phyloP scores from a whole-genome alignment of 2,888 invertebrate species.

The Drosophila diplacantha region DNA sequence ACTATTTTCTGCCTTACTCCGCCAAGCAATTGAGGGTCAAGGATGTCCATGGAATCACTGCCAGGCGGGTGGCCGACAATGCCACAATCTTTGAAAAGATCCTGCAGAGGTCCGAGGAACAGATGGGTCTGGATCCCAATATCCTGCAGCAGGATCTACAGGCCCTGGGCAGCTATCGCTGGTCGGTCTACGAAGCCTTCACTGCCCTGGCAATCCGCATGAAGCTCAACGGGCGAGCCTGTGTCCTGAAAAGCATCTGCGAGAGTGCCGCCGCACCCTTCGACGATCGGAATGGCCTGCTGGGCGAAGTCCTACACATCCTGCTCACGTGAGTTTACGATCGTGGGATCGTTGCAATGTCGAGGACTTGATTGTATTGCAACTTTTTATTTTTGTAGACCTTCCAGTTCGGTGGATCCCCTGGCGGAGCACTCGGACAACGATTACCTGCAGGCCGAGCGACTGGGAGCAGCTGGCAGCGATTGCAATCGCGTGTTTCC shows the following conservation, averaged over 20 bases:
- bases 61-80: slow-evolving; percentile 32
- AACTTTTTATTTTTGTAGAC: slow-evolving; percentile 77
- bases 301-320: slow-evolving; percentile 87
- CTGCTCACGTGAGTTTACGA: slow-evolving; percentile 84
- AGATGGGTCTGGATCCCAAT: slow-evolving; percentile 33
- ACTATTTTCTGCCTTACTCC: slow-evolving; percentile 55
- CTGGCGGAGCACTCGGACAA: slow-evolving; percentile 83
- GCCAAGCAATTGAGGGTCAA: slow-evolving; percentile 49
- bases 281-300: slow-evolving; percentile 83
- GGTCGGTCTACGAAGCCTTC: slow-evolving; percentile 71
- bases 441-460: slow-evolving; percentile 86
- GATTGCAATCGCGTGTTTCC: slow-evolving; percentile 72
- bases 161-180: slow-evolving; percentile 66
- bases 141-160: slow-evolving; percentile 35
- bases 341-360: slow-evolving; percentile 2
- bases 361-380: neutral
- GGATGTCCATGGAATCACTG: slow-evolving; percentile 41
- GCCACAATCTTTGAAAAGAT: slow-evolving; percentile 50
- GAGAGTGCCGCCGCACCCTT: slow-evolving; percentile 85
- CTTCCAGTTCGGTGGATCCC: slow-evolving; percentile 84
- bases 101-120: slow-evolving; percentile 36
- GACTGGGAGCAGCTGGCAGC: slow-evolving; percentile 80
- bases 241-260: slow-evolving; percentile 87
- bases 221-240: slow-evolving; percentile 83
- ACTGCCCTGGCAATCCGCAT: slow-evolving; percentile 77